Evolutionary conservation across 2,113 vertebrate species (phyloP).

Genomic region (Madoqua kirkii): DNA sequence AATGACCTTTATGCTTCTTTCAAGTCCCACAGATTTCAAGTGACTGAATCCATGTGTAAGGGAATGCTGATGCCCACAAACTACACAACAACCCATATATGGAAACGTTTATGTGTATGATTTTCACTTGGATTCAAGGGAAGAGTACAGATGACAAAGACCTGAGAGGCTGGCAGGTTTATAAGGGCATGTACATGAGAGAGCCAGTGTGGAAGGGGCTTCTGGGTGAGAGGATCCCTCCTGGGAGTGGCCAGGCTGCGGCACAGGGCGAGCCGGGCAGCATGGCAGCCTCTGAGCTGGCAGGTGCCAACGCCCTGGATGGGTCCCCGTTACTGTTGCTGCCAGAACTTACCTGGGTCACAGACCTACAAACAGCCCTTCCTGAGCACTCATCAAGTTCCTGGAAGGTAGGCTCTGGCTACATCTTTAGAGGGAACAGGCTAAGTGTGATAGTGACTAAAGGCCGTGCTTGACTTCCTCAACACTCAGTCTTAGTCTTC

Average conservation of each 20-base stretch:
- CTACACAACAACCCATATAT: not conserved
- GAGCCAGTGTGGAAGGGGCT: not conserved
- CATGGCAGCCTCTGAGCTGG: not conserved
- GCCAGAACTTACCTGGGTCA: not conserved
- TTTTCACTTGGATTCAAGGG: not conserved
- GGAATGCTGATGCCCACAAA: not conserved
- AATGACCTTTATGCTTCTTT: conserved; percentile 1
- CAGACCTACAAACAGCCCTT: not conserved
- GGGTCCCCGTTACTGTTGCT: not conserved
- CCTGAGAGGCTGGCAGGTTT: not conserved
- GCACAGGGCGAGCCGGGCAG: not conserved
- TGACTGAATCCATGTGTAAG: not conserved
- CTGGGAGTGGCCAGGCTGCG: not conserved
- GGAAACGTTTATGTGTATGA: not conserved
- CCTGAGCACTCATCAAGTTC: not conserved
- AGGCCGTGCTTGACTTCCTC: not conserved
- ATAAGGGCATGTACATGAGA: not conserved
- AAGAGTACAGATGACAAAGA: not conserved
- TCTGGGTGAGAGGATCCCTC: not conserved
- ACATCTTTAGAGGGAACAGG: not conserved
- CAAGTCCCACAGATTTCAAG: not conserved
- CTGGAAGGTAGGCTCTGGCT: not conserved
- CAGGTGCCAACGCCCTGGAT: not conserved
- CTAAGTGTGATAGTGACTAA: not conserved
- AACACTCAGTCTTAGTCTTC: not conserved